Evolutionary conservation across 53 echinoderm and acorn worm species (phyloP), one percentile per base, ranked within the genome.

Genomic region (Crossaster papposus): DNA sequence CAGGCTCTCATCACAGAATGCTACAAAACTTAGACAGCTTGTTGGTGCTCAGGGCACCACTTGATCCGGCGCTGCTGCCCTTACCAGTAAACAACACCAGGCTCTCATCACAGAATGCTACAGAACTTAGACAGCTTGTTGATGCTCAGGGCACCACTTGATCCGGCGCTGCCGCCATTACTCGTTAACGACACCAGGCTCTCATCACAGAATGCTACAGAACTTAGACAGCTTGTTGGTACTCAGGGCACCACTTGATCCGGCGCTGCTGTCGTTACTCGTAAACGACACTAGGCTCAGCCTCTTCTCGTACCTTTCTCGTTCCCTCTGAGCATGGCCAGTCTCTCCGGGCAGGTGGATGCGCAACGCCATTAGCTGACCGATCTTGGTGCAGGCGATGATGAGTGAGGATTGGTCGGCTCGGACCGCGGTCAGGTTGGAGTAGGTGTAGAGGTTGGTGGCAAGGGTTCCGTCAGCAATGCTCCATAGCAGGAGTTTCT

Each of bases 381-480:
- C 95, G 26, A 89, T 85, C 64, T 93, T 83, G 55, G 95, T 95
- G 24, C 91, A 89, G 34, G 89, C 95, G 13, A 91, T 74, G 89
- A 91, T 80, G 89, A 95, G 65, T 34, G 79, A 79, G 50, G 93
- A 81, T 20, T 78, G 50, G 3, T 30, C 70, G 14, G 89, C 74
- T 20, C 79, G 82, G 65, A 95, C 34, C 78, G 91, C 89, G 23
- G 91, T 86, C 36, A 95, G 85, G 72, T 85, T 87, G 38, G 93
- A 93, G 65, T 95, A 95, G 73, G 90, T 84, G 72, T 95, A 95
- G 30, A 91, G 63, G 53, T 87, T 89, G 54, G 83, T 89, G 63
- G 78, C 81, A 12, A 93, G 54, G 24, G 71, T 65, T 9, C 95
- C 95, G 51, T 95, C 91, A 4, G 36, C 28, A 1, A 94, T 75